Conservation (phyloP, 2,888 invertebrate species). For the Octonoba sinensis region DNA sequence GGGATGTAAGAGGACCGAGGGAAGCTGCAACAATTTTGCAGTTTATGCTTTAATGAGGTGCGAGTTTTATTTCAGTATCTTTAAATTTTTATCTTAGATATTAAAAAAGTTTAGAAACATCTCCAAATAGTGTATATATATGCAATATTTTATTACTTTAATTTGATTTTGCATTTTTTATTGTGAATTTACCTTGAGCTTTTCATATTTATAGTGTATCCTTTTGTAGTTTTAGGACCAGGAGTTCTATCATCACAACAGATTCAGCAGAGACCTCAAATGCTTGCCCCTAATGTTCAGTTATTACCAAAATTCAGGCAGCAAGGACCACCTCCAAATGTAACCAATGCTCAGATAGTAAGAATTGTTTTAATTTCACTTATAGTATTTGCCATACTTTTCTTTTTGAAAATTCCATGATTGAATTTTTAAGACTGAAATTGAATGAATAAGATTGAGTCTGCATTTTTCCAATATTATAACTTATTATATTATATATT, state of each 20-base stretch:
- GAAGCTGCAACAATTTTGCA: too few relatives aligned
- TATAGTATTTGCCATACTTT: background rate
- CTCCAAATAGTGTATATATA: too few relatives aligned
- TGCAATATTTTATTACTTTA: background rate
- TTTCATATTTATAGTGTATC: background rate
- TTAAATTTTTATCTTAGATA: background rate
- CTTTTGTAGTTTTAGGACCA: constrained; percentile 34
- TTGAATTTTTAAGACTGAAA: too few relatives aligned
- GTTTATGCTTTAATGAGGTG: too few relatives aligned
- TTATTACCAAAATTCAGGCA: constrained; percentile 52
- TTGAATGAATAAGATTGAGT: too few relatives aligned
- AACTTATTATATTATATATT: too few relatives aligned
- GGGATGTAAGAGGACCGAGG: too few relatives aligned
- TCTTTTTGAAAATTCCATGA: too few relatives aligned
- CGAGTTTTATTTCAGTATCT: background rate
- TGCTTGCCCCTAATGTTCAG: constrained; percentile 47
- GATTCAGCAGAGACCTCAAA: constrained; percentile 35
- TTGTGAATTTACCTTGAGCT: background rate
- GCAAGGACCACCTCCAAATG: constrained; percentile 58
- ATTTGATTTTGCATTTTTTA: background rate
- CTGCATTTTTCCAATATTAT: too few relatives aligned
- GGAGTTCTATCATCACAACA: constrained; percentile 33
- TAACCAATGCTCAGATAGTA: constrained; percentile 58
- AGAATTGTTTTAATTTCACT: constrained; percentile 6
- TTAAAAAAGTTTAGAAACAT: too few relatives aligned